Base-by-base conservation (phyloP, 1,140 invertebrate genomes). In the Bradynema listronoti region DNA sequence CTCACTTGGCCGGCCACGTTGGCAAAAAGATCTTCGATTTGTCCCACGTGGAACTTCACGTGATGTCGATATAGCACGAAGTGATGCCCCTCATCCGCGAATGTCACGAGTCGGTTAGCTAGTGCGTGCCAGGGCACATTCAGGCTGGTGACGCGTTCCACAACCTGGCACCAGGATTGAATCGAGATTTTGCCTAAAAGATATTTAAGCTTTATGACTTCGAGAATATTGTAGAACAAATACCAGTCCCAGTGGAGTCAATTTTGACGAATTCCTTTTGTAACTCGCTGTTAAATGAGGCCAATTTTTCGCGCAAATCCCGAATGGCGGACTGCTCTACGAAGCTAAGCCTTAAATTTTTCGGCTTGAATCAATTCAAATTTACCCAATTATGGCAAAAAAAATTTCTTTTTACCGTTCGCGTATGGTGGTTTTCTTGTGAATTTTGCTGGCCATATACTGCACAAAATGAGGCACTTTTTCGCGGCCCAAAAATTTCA, bases 311-410 rank as follows among this genome's bases (percentile, higher is more conserved):
- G 42, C 85, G 83, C 6, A 91, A 81, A 71, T 89, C 87, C 61
- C 85, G 80, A 54, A 90, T 83, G 0, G 89, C 89, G 0, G 87
- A 88, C 1, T 85, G 84, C 73, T 91, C 89, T 33, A 90, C 85
- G 7, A 87, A 79, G 22, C 87, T 87, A 27, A 90, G 84, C 58
- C 87, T 81, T n/a, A n/a, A n/a, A n/a, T n/a, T n/a, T n/a, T n/a
- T n/a, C n/a, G n/a, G n/a, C n/a, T n/a, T n/a, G n/a, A n/a, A n/a
- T n/a, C n/a, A n/a, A n/a, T n/a, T n/a, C n/a, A n/a, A n/a, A n/a
- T n/a, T n/a, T n/a, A n/a, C n/a, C n/a, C n/a, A n/a, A n/a, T n/a
- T n/a, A n/a, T n/a, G n/a, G n/a, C n/a, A n/a, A n/a, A n/a, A n/a
- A n/a, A n/a, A n/a, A n/a, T n/a, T n/a, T n/a, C n/a, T n/a, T n/a